These are phyloP conservation scores for Coregonus sp. DNA, from an alignment of 2,797 vertebrate species.

Conservation along the genomic window DNA sequence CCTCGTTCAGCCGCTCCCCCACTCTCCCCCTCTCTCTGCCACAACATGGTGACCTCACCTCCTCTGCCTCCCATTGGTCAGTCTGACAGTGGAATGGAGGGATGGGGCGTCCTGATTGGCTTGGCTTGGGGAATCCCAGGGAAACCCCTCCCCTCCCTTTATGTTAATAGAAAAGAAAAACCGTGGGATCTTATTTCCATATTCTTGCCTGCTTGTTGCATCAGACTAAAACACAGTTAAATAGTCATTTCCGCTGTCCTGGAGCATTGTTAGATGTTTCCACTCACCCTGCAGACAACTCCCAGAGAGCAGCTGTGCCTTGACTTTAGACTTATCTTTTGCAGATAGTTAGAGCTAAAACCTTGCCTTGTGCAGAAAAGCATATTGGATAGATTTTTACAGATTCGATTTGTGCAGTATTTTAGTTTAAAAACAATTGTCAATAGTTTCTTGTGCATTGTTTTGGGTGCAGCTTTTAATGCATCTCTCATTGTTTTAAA, in stretches of 20 bases:
- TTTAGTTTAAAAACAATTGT: neutral
- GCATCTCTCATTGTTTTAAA: neutral
- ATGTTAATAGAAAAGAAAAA: constrained; percentile 59
- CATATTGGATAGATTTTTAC: neutral
- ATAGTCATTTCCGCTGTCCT: neutral
- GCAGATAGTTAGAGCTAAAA: neutral
- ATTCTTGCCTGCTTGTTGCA: constrained; percentile 49
- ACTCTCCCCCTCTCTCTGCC: constrained; percentile 22
- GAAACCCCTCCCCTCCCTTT: constrained; percentile 61
- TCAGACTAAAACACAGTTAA: neutral
- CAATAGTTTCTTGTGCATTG: neutral
- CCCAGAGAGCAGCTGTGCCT: neutral
- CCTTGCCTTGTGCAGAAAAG: neutral
- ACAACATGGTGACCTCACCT: constrained; percentile 56
- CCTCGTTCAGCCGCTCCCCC: constrained; percentile 37
- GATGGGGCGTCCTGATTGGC: constrained; percentile 61
- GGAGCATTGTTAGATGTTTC: neutral
- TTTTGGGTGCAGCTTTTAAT: neutral
- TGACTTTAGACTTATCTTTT: neutral
- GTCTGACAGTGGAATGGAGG: constrained; percentile 20
- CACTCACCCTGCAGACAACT: neutral
- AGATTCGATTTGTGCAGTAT: neutral
- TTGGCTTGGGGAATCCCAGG: constrained; percentile 55
- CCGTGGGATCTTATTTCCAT: constrained; percentile 68
- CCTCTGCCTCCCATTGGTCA: constrained; percentile 59